phyloP scores from a whole-genome alignment of 2,888 invertebrate species.

The Acleris literana region DNA sequence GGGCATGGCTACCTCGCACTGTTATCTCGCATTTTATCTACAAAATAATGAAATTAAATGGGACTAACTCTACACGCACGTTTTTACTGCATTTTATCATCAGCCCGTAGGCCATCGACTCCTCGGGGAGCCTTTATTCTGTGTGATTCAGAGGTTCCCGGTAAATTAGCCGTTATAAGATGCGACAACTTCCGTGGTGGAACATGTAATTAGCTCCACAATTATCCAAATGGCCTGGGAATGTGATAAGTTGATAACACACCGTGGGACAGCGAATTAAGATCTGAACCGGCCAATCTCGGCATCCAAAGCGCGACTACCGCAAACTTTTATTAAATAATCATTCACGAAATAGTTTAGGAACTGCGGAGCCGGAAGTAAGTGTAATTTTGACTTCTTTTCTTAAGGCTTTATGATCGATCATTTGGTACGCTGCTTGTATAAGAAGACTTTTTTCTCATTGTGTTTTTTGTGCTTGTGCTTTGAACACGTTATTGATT shows the following conservation, averaged over 20 bases:
- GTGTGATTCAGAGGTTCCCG: conserved; percentile 8
- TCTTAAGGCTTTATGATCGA: too few species aligned
- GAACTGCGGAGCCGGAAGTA: too few species aligned
- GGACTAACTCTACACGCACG: conserved; percentile 18
- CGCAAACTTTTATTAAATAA: not conserved
- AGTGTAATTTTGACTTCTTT: too few species aligned
- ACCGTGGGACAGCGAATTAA: conserved; percentile 39
- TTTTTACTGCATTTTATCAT: conserved; percentile 16
- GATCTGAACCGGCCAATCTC: conserved; percentile 23
- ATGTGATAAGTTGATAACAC: conserved; percentile 25
- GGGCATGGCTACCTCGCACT: conserved; percentile 7
- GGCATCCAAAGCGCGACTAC: conserved; percentile 9
- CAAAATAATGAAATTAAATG: conserved; percentile 28
- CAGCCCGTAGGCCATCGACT: conserved; percentile 2
- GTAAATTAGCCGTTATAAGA: conserved; percentile 24
- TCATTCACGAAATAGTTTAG: not conserved
- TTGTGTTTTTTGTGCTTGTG: too few species aligned
- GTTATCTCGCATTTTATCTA: conserved; percentile 25
- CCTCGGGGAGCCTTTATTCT: conserved; percentile 13
- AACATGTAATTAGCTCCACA: conserved; percentile 37
- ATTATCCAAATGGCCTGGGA: conserved; percentile 43
- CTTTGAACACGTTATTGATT: too few species aligned
- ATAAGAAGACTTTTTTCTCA: too few species aligned
- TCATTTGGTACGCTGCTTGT: too few species aligned
- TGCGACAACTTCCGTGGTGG: conserved; percentile 38